These are phyloP conservation scores for Colletes collaris DNA, from an alignment of 2,888 invertebrate species.

Conservation along the genomic window DNA sequence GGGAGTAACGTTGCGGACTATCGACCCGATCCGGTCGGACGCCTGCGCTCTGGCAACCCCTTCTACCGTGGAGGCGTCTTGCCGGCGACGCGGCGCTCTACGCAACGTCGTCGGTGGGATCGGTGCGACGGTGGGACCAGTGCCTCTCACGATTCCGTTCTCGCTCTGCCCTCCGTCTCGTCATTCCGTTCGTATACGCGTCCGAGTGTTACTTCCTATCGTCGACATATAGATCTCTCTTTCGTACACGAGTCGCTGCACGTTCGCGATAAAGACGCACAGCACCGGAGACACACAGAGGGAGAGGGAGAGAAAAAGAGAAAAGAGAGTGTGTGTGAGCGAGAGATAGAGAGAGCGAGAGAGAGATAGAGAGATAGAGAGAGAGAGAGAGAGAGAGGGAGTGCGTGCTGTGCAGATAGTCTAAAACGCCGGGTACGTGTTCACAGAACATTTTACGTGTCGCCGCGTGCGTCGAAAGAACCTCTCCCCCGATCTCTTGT, in stretches of 20 bases:
- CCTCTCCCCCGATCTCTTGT: background rate
- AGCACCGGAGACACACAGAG: background rate
- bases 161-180: constrained; percentile 70
- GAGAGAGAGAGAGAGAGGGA: background rate
- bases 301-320: background rate
- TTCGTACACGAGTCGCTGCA: background rate
- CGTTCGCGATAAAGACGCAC: background rate
- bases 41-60: constrained; percentile 76
- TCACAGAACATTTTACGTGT: constrained; percentile 5
- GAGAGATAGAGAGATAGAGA: too few relatives aligned
- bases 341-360: background rate
- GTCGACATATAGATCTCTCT: constrained; percentile 5
- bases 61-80: constrained; percentile 72
- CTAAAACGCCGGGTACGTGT: constrained; percentile 21
- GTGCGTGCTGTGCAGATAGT: too few relatives aligned
- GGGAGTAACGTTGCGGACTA: constrained; percentile 79
- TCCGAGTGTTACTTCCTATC: constrained; percentile 58
- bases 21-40: constrained; percentile 76
- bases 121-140: constrained; percentile 73
- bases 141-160: constrained; percentile 74
- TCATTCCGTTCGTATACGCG: constrained; percentile 62
- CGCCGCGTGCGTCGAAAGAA: constrained; percentile 22
- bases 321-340: background rate
- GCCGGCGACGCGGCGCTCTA: constrained; percentile 81
- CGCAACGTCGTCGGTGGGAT: constrained; percentile 68